Conservation (phyloP, 2,113 vertebrate genomes). For the Daubentonia madagascariensis region DNA sequence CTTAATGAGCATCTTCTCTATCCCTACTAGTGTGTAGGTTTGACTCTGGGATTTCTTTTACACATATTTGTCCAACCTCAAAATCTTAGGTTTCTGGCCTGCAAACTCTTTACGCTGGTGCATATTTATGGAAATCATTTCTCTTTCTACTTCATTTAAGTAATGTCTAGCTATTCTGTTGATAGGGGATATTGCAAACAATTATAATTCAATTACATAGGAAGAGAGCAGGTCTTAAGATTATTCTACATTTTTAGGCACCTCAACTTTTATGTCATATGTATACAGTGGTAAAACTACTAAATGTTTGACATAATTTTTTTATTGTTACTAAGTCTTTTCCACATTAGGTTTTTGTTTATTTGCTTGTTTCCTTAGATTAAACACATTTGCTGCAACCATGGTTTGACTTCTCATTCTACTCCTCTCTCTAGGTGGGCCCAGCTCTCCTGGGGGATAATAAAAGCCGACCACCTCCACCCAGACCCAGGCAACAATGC, state of each 20-base stretch:
- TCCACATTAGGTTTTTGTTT: background rate
- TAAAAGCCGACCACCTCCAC: background rate
- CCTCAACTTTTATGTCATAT: background rate
- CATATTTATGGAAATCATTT: slow-evolving; percentile 12
- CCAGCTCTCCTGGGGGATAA: background rate
- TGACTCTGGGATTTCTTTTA: background rate
- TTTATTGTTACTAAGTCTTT: background rate
- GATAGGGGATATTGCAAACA: background rate
- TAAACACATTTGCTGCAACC: background rate
- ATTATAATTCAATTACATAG: background rate
- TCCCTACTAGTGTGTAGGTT: background rate
- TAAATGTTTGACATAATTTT: background rate
- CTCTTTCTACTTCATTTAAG: slow-evolving; percentile 17
- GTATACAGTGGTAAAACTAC: background rate
- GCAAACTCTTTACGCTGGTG: background rate
- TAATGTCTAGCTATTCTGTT: background rate
- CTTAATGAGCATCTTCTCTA: background rate
- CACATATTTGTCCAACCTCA: background rate
- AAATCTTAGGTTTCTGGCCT: background rate
- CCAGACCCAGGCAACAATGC: background rate
- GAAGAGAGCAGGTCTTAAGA: background rate
- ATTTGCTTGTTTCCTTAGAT: background rate
- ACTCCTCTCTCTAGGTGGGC: background rate
- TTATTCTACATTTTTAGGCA: background rate
- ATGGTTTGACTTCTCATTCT: background rate